Conservation (phyloP, 1,140 invertebrate genomes). For the Agrilus planipennis region DNA sequence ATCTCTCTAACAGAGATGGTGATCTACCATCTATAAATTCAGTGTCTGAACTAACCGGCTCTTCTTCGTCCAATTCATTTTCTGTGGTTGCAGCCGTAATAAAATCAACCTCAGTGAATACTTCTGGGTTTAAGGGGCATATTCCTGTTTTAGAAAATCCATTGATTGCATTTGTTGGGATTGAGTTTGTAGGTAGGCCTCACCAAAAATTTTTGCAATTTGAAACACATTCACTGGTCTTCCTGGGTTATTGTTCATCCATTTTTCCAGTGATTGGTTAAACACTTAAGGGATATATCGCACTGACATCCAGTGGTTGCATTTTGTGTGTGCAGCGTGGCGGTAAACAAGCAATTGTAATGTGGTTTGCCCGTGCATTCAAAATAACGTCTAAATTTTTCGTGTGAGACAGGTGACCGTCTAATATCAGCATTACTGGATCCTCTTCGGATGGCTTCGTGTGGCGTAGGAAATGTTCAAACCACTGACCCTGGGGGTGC, state of each 20-base stretch:
- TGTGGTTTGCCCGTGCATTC: conserved; percentile 14
- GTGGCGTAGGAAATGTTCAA: conserved; percentile 23
- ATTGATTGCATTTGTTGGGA: no score
- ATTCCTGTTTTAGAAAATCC: no score
- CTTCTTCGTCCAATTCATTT: no score
- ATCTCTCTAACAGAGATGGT: no score
- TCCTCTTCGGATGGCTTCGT: conserved; percentile 17
- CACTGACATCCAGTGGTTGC: conserved; percentile 24
- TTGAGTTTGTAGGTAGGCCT: no score
- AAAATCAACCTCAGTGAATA: no score
- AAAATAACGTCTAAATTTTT: conserved; percentile 18
- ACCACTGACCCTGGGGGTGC: conserved; percentile 25
- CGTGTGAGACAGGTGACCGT: conserved; percentile 24
- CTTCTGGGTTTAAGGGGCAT: no score
- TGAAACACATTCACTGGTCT: neutral
- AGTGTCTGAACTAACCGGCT: no score
- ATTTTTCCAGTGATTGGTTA: conserved; percentile 1
- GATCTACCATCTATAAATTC: no score
- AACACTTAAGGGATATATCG: conserved; percentile 14
- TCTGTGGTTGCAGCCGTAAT: no score
- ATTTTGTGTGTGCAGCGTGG: conserved; percentile 23
- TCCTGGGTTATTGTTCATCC: conserved; percentile 7
- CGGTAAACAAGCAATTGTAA: conserved; percentile 20
- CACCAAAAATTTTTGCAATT: no score
- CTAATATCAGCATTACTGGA: conserved; percentile 25